Percentiles rank a stretch among this genome's conserved stretches.
Evolutionary conservation across 92 coral and sea anemone genomes (phyloP).

Genomic region (Phenganax marumi): DNA sequence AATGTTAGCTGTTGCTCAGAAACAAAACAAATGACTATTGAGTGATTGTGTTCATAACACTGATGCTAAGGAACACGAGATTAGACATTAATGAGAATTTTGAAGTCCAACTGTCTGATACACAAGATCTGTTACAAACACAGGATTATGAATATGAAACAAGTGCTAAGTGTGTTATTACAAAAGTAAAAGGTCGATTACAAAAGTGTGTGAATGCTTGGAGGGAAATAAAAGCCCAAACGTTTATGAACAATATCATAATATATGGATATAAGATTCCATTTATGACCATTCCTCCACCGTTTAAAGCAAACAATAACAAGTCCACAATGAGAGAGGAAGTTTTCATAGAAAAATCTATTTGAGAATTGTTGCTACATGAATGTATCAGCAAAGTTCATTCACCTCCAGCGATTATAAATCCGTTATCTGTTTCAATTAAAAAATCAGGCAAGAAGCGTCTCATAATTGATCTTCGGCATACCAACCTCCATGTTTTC

Average conservation of each 20-base stretch:
- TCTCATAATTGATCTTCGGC: constrained; percentile 29
- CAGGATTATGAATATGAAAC: no score
- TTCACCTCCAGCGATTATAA: no score
- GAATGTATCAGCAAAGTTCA: constrained; percentile 22
- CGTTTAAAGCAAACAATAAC: constrained; percentile 15
- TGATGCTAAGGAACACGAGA: no score
- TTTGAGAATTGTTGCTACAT: neutral
- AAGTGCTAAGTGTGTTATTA: neutral
- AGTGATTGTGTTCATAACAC: no score
- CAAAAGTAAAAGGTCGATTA: constrained; percentile 36
- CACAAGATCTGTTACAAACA: no score
- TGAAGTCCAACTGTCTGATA: no score
- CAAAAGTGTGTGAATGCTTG: neutral
- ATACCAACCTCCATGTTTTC: constrained; percentile 27
- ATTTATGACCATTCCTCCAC: constrained; percentile 29
- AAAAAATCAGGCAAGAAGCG: constrained; percentile 44
- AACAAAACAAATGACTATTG: no score
- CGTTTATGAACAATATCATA: constrained; percentile 9
- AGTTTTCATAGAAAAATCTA: constrained; percentile 19
- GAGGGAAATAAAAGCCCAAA: constrained; percentile 18
- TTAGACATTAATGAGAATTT: no score
- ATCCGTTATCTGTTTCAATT: no score
- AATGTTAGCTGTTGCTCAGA: no score
- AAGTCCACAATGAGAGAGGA: constrained; percentile 18
- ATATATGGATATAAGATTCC: constrained; percentile 29